Base-by-base conservation (phyloP, 2,113 vertebrate genomes). In the Monopterus albus region DNA sequence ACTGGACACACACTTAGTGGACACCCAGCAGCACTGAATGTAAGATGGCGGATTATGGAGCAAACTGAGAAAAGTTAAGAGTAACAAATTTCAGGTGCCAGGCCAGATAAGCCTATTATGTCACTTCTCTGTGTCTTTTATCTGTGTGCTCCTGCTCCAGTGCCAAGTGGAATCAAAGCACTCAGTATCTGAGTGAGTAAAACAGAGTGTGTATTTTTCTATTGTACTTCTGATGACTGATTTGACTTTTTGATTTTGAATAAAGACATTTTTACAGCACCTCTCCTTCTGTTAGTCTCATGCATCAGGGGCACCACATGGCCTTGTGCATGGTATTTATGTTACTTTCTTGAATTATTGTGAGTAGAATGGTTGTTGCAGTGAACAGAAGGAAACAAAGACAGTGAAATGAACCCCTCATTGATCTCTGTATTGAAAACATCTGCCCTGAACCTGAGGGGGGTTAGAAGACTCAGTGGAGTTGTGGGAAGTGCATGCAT, bases 361-460 rank as follows among this genome's bases (percentile, higher is more conserved):
- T 56, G 11, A 57, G 70, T 18, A 29, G 88, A 15, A 8, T 29
- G 43, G 20, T 40, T 43, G 67, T 60, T 3, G 50, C 14, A 18
- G 58, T 6, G 77, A 88, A 90, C 87, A 89, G 86, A 87, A 72
- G 88, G 83, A 81, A 88, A 82, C 80, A 86, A 84, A 83, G 78
- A 75, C 69, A 64, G 66, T 51, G 75, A 76, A 85, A 80, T 69
- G 64, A 83, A 85, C 75, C 77, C 75, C 82, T 85, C 79, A 80
- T 83, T 88, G 85, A 87, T 89, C 82, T 89, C 67, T 5, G 55
- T 43, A 72, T 85, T 72, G 61, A 77, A 75, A 92, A 92, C 90
- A 91, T 91, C 89, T 89, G 88, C 63, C 79, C 62, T 29, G 21
- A 75, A 77, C 71, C 85, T 79, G 75, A 45, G 86, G 85, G 84